Evolutionary conservation across 2,113 vertebrate species (phyloP), one percentile per base, ranked within the genome.

Genomic region (Polypterus bichir): DNA sequence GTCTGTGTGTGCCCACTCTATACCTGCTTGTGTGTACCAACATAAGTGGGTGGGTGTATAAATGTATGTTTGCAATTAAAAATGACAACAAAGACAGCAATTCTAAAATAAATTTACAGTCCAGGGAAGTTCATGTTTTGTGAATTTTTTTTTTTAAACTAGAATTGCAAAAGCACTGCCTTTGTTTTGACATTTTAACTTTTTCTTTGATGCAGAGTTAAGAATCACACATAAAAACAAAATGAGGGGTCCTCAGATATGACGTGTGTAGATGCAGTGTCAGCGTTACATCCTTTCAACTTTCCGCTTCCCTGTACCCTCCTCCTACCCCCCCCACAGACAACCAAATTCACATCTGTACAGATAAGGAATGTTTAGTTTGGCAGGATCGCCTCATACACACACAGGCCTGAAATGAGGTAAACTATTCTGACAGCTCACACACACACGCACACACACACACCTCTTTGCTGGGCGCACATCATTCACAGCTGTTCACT

Each of bases 341-440:
- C 46, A 44, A 10, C 44, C 57, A 7, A 5, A 8, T 9, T 48
- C 65, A 47, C 64, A 56, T 9, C 64, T 56, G 54, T 69, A 80
- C 74, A 77, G 60, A 70, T 72, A 65, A 73, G 67, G 74, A 75
- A 69, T 82, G 79, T 81, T 81, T 82, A 74, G 67, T 70, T 63
- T 73, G 73, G 47, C 52, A 64, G 73, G 72, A 66, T 75, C 73
- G 70, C 3, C 44, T 9, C 44, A 52, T 48, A 61, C 49, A 27
- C 27, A 27, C 27, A 27, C 27, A 27, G 27, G 27, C 27, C 27
- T 2, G 2, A 27, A 27, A 27, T 27, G 27, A 27, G 27, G 27
- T 52, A 10, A 52, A 52, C 3, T 52, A 52, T 52, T 8, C 4
- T 52, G 4, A 8, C 7, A 52, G 10, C 10, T 52, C 51, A 52